Evolutionary conservation across 2,888 invertebrate genomes (phyloP).

Genomic region (Thymelicus sylvestris): DNA sequence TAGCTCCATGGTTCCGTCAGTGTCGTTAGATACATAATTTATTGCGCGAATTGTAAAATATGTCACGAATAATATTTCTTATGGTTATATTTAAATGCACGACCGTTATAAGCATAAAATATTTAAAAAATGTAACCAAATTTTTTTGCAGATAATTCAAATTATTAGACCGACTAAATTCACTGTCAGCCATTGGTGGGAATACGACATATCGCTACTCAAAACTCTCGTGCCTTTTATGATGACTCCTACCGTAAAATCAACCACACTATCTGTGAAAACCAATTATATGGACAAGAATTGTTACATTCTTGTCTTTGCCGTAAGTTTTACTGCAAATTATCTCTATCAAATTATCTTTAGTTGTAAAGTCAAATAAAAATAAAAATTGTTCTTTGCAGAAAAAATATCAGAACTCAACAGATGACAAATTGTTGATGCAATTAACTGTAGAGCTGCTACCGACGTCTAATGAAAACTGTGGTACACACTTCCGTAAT

Average conservation of each 20-base stretch:
- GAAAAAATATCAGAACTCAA: conserved; percentile 51
- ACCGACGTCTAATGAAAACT: conserved; percentile 52
- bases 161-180: conserved; percentile 66
- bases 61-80: too few species aligned
- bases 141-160: conserved; percentile 60
- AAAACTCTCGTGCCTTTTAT: conserved; percentile 69
- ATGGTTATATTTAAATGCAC: too few species aligned
- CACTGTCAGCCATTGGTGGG: conserved; percentile 66
- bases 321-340: conserved; percentile 51
- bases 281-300: conserved; percentile 49
- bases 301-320: conserved; percentile 66
- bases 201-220: conserved; percentile 68
- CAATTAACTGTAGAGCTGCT: conserved; percentile 60
- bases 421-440: conserved; percentile 58
- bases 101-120: not conserved
- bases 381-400: conserved; percentile 3
- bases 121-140: not conserved
- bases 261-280: conserved; percentile 49
- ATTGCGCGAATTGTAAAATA: too few species aligned
- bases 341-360: not conserved
- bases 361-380: not conserved
- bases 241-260: conserved; percentile 54
- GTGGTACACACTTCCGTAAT: conserved; percentile 59
- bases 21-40: too few species aligned
- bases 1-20: too few species aligned